Conservation (phyloP, 2,888 invertebrate species). For the Thysanoteuthis rhombus region DNA sequence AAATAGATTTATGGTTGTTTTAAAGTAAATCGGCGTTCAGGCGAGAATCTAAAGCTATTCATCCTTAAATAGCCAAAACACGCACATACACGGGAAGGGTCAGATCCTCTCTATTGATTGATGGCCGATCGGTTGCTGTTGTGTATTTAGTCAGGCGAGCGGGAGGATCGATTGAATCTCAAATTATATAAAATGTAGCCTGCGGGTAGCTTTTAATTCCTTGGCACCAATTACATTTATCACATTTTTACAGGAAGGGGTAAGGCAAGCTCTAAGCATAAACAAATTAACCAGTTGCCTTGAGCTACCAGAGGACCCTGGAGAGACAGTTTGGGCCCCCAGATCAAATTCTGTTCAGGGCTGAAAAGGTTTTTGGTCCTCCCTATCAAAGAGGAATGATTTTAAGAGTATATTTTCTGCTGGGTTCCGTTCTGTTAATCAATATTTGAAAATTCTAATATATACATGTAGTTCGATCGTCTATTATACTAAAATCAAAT, state of each 20-base stretch:
- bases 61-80: background rate
- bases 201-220: background rate
- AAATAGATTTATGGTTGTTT: background rate
- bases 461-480: too few relatives aligned
- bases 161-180: background rate
- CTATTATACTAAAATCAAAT: too few relatives aligned
- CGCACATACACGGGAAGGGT: background rate
- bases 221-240: background rate
- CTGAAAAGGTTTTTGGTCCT: too few relatives aligned
- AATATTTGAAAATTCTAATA: too few relatives aligned
- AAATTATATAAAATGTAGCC: background rate
- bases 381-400: too few relatives aligned
- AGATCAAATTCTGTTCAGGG: too few relatives aligned
- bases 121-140: background rate
- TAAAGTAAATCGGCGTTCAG: background rate
- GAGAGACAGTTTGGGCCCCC: too few relatives aligned
- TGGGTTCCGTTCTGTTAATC: too few relatives aligned
- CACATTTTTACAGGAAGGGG: background rate
- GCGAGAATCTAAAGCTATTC: background rate
- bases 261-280: too few relatives aligned
- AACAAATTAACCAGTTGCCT: too few relatives aligned
- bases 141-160: background rate
- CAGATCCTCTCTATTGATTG: background rate
- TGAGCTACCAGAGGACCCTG: too few relatives aligned
- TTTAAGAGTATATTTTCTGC: too few relatives aligned